A percentile compares a stretch with the other conserved stretches of the same genome.
These are phyloP conservation scores for Nothoprocta pentlandii DNA, from an alignment of 2,113 vertebrate genomes.

Conservation along the genomic window DNA sequence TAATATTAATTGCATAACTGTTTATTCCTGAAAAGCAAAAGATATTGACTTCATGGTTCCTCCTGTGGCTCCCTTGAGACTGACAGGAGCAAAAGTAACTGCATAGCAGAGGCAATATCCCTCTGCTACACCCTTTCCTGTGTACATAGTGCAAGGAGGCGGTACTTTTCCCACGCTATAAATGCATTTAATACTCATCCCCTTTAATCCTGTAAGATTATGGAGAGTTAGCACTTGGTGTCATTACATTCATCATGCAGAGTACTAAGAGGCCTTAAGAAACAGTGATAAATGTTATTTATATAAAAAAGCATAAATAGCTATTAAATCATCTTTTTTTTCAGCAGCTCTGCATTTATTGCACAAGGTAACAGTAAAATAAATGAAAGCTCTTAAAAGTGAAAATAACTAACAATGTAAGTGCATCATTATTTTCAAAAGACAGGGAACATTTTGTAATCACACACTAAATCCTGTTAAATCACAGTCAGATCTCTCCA, in stretches of 20 bases:
- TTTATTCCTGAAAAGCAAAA: neutral
- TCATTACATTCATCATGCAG: neutral
- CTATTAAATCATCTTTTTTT: neutral
- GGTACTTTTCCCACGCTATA: neutral
- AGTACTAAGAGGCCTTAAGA: neutral
- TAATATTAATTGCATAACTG: neutral
- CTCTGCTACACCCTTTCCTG: neutral
- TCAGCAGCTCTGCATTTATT: neutral
- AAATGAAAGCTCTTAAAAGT: neutral
- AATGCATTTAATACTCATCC: neutral
- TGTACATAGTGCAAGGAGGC: neutral
- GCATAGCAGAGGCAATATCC: neutral
- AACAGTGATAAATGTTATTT: neutral
- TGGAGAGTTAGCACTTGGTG: neutral
- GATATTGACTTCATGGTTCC: accelerated
- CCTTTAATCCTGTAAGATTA: neutral
- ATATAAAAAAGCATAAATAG: neutral
- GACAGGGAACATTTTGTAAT: neutral
- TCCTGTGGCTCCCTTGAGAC: neutral
- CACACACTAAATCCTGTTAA: neutral
- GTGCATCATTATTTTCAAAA: neutral
- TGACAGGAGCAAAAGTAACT: accelerated
- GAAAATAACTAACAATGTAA: neutral
- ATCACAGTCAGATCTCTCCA: neutral
- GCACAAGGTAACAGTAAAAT: neutral